Evolutionary conservation across 1,140 invertebrate genomes (phyloP), one percentile per base, ranked within the genome.

Genomic region (Trichomalopsis sarcophagae): DNA sequence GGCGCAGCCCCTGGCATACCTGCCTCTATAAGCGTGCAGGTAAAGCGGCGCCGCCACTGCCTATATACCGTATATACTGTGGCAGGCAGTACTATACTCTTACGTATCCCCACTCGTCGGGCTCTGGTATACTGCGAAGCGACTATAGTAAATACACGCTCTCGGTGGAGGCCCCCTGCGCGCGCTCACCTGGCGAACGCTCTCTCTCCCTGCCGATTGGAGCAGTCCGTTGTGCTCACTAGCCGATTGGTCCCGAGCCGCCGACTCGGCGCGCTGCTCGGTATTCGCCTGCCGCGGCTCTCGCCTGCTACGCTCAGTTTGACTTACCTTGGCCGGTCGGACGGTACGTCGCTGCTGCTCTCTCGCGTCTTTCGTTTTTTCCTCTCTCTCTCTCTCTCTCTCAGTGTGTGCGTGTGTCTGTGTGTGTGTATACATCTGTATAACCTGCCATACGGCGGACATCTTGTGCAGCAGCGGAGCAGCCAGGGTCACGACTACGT

Each of bases 251-350:
- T 66, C 55, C 27, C 10, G 11, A 74, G 11, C n/a, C 62, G 6
- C 17, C 23, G 30, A 77, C 83, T 82, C 87, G 76, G 84, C 82
- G 69, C 84, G 81, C 88, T 83, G 86, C 86, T 73, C 75, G 36
- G 23, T 68, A 68, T 33, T 76, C 17, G 11, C 21, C 69, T 44
- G 36, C 82, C 17, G 73, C 36, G 7, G 73, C 71, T 44, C 44
- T 73, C 55, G 33, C 88, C 89, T 88, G 89, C 89, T 89, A 89
- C 17, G 17, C 87, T 90, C 89, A 90, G 90, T 90, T 91, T 86
- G 89, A 90, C 87, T 90, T 90, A 91, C 90, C 90, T 90, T 90
- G 76, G 88, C 88, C 87, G 86, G 79, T 90, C 87, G 89, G 85
- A 87, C 87, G 87, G 88, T 86, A 77, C 55, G 87, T 7, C 11